These are phyloP conservation scores for Nicator chloris DNA, from an alignment of 2,113 vertebrate species.

Conservation along the genomic window DNA sequence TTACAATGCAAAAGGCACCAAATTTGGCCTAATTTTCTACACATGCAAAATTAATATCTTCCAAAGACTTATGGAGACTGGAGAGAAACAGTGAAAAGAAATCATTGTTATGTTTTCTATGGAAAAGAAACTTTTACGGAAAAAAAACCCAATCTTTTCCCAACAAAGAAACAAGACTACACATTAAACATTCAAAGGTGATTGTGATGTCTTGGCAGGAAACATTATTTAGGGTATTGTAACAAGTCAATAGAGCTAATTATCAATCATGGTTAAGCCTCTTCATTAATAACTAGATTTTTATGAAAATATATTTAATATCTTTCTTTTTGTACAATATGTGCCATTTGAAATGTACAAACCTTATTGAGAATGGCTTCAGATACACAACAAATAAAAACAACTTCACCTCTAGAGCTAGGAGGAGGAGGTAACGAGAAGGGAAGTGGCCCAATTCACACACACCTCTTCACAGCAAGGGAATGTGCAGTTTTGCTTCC, in stretches of 20 bases:
- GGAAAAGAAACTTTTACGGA: neutral
- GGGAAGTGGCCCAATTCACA: neutral
- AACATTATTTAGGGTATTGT: neutral
- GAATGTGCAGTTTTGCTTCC: neutral
- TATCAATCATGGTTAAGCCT: neutral
- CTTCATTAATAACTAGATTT: neutral
- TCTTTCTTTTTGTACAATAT: neutral
- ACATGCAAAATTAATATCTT: neutral
- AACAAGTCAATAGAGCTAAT: neutral
- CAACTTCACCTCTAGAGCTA: too few relatives aligned
- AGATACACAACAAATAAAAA: neutral
- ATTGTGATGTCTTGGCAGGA: neutral
- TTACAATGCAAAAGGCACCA: neutral
- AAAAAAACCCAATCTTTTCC: neutral
- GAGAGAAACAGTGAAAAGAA: neutral
- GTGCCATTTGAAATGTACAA: neutral
- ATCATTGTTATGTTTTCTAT: neutral
- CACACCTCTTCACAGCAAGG: neutral
- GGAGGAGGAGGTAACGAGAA: rapidly evolving
- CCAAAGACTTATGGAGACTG: neutral
- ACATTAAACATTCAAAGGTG: neutral
- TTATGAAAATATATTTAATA: neutral
- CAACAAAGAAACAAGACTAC: neutral
- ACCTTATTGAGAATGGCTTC: neutral
- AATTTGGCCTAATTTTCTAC: neutral